Percentiles rank a stretch among this genome's conserved stretches.
Conservation (phyloP, 2,888 invertebrate species). For the Parapristionchus giblindavisi region DNA sequence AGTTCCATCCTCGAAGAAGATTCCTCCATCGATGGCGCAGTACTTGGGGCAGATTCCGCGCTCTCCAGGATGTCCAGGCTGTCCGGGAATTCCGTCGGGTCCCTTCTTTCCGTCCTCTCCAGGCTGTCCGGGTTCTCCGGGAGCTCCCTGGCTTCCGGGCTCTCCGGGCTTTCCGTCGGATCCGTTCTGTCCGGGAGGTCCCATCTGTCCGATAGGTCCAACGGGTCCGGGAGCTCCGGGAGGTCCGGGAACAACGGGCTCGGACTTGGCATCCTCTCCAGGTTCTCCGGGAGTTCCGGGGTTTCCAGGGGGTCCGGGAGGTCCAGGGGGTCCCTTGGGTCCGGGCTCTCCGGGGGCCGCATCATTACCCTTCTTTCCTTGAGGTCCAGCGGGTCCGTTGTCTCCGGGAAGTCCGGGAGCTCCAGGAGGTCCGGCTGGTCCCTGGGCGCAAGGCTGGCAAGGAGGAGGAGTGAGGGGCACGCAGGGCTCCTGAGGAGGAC, state of each 20-base stretch:
- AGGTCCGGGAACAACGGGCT: slow-evolving; percentile 48
- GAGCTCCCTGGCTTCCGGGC: slow-evolving; percentile 45
- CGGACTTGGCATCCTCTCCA: slow-evolving; percentile 47
- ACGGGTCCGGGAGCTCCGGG: slow-evolving; percentile 56
- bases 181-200: slow-evolving; percentile 56
- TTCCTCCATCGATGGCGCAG: slow-evolving; percentile 53
- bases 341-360: slow-evolving; percentile 58
- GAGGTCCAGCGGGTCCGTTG: slow-evolving; percentile 55
- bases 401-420: slow-evolving; percentile 60
- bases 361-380: slow-evolving; percentile 59
- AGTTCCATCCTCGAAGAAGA: slow-evolving; percentile 43
- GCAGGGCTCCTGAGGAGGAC: slow-evolving; percentile 58
- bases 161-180: slow-evolving; percentile 55
- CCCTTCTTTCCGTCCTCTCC: slow-evolving; percentile 39
- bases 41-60: slow-evolving; percentile 47
- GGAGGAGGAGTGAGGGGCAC: slow-evolving; percentile 60
- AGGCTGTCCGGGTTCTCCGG: slow-evolving; percentile 29
- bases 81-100: slow-evolving; percentile 49
- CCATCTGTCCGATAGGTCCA: slow-evolving; percentile 57
- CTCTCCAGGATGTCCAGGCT: slow-evolving; percentile 56
- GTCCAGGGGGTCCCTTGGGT: slow-evolving; percentile 64
- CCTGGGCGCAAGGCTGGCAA: slow-evolving; percentile 60
- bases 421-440: slow-evolving; percentile 58
- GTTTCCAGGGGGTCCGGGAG: slow-evolving; percentile 56
- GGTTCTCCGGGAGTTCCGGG: slow-evolving; percentile 44